Evolutionary conservation across 2,797 vertebrate species (phyloP).

Genomic region (Potorous gilbertii): DNA sequence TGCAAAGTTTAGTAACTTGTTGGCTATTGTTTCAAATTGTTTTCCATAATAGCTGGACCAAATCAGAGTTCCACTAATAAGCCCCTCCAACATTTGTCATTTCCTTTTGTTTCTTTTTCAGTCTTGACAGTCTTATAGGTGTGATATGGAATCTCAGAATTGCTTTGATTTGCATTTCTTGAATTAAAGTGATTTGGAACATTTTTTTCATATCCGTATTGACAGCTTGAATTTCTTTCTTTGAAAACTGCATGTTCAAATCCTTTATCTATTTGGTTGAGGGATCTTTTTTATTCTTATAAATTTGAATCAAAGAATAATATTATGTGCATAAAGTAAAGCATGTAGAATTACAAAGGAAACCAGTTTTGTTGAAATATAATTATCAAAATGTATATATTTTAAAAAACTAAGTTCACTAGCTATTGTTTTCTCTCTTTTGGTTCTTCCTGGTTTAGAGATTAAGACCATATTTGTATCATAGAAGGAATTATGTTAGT

Average conservation of each 20-base stretch:
- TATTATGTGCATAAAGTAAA: too few species aligned
- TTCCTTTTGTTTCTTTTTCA: neutral
- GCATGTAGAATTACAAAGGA: too few species aligned
- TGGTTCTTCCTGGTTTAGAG: too few species aligned
- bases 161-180: neutral
- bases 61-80: neutral
- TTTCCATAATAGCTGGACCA: neutral
- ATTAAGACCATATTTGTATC: too few species aligned
- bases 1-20: neutral
- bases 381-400: too few species aligned
- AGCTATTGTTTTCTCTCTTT: too few species aligned
- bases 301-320: too few species aligned
- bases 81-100: neutral
- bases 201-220: neutral
- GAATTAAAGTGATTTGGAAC: neutral
- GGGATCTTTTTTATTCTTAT: neutral
- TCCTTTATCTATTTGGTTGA: neutral
- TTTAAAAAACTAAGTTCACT: too few species aligned
- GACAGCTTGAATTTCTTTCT: neutral
- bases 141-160: neutral
- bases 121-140: neutral
- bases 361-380: too few species aligned
- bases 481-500: too few species aligned
- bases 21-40: neutral
- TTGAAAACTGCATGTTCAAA: neutral